Conservation (phyloP, 1,140 invertebrate species). For the Drusus annulatus region DNA sequence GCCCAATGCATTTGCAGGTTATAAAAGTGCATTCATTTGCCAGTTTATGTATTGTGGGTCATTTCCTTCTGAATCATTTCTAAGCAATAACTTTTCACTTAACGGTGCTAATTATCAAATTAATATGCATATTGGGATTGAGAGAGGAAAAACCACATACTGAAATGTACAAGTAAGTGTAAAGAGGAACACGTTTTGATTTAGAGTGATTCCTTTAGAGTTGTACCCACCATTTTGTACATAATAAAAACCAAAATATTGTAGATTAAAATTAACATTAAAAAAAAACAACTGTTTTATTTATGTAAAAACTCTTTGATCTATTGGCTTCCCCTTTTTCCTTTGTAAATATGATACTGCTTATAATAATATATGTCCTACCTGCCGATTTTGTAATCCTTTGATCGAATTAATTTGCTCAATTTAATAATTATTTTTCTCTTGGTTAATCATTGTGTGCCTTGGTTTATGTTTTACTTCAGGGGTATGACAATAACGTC, state of each 20-base stretch:
- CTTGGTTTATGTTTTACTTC: conserved; percentile 58
- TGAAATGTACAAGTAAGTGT: no score
- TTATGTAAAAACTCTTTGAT: neutral
- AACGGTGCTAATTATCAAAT: neutral
- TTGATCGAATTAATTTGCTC: no score
- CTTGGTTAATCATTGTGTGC: no score
- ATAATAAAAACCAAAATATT: neutral
- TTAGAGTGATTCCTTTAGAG: conserved; percentile 11
- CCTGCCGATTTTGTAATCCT: no score
- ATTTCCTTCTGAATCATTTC: no score
- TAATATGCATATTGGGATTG: neutral
- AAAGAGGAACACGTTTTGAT: no score
- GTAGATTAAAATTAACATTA: neutral
- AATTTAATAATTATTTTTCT: no score
- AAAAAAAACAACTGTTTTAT: conserved; percentile 18
- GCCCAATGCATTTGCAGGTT: no score
- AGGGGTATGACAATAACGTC: conserved; percentile 98
- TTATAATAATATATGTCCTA: no score
- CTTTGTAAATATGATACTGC: conserved; percentile 11
- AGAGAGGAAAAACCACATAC: neutral
- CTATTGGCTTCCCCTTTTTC: neutral
- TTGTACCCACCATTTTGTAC: conserved; percentile 31
- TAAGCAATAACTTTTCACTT: no score
- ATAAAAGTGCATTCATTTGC: no score
- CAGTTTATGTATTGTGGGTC: no score